Percentiles rank a stretch among this genome's conserved stretches.
Conservation (phyloP, 2,797 vertebrate genomes). For the Dryobates pubescens region DNA sequence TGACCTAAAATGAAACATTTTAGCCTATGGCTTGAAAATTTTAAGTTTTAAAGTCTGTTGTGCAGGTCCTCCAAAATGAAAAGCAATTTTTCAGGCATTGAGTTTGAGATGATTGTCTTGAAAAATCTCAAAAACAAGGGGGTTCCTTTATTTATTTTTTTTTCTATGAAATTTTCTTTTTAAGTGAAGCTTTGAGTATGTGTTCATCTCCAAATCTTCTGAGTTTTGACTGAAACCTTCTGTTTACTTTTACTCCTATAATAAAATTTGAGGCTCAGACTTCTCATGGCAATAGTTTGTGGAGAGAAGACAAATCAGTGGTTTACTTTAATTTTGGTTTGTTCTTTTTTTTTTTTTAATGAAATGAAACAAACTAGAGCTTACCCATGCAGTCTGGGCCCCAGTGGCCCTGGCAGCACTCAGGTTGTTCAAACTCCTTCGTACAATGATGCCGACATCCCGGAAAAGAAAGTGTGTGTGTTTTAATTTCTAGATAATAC, state of each 20-base stretch:
- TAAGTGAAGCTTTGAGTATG: neutral
- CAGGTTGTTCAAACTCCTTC: constrained; percentile 74
- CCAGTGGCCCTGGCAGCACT: constrained; percentile 91
- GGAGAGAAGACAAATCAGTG: neutral
- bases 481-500: constrained; percentile 60
- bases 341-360: too few species aligned
- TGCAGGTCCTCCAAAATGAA: neutral
- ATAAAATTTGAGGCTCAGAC: neutral
- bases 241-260: neutral
- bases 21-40: neutral
- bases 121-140: neutral
- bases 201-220: neutral
- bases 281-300: neutral
- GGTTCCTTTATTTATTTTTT: neutral
- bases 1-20: neutral
- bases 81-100: neutral
- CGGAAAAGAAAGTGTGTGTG: constrained; percentile 45
- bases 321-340: neutral
- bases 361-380: neutral
- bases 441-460: constrained; percentile 88
- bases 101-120: neutral
- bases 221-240: neutral
- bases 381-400: constrained; percentile 90
- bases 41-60: neutral
- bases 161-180: neutral